Percentiles rank a stretch among this genome's conserved stretches.
phyloP scores from a whole-genome alignment of 2,113 vertebrate species.

The Acrocephalus kingi region DNA sequence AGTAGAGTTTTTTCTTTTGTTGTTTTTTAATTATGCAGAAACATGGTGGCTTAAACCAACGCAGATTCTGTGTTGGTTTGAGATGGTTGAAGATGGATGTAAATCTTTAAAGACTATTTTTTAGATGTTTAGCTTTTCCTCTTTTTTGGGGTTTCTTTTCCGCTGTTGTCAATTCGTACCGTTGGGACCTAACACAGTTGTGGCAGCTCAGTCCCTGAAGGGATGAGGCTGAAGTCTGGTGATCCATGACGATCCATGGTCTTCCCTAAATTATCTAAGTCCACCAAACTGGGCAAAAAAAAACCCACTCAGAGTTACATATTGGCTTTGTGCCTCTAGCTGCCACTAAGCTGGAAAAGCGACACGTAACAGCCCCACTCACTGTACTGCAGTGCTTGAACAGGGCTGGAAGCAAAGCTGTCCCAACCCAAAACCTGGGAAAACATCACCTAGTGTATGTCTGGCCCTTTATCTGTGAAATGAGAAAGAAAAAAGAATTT shows the following conservation, averaged over 20 bases:
- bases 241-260: not conserved
- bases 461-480: not conserved
- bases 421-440: not conserved
- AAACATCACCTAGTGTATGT: not conserved
- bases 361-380: accelerated
- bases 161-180: not conserved
- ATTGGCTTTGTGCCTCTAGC: not conserved
- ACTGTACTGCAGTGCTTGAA: not conserved
- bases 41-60: conserved; percentile 33
- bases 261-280: not conserved
- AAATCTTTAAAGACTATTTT: conserved; percentile 54
- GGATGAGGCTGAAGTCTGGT: not conserved
- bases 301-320: not conserved
- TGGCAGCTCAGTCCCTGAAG: not conserved
- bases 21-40: conserved; percentile 21
- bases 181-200: not conserved
- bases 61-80: conserved; percentile 20
- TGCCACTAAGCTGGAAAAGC: not conserved
- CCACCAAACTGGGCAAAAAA: not conserved
- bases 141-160: conserved; percentile 42
- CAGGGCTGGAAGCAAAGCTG: not conserved
- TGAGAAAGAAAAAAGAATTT: not conserved
- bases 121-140: conserved; percentile 53
- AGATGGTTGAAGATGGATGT: conserved; percentile 38
- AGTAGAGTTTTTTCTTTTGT: conserved; percentile 19